phyloP scores from a whole-genome alignment of 1,140 invertebrate genomes.

The Penaeus vannamei region DNA sequence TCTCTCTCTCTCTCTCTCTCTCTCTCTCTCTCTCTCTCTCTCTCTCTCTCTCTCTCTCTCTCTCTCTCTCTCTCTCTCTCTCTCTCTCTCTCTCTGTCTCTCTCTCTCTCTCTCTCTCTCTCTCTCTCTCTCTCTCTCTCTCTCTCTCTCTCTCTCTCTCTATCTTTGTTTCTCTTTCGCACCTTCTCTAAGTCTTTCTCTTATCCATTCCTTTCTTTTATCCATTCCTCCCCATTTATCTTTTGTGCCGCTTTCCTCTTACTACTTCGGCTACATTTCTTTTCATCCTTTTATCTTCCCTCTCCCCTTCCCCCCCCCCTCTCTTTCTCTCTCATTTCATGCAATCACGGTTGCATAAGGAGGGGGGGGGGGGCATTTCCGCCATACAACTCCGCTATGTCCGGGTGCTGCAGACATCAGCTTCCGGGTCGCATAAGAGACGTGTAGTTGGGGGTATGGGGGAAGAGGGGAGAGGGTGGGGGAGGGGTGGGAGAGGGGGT shows the following conservation, averaged over 20 bases:
- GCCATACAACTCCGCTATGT: too few relatives aligned
- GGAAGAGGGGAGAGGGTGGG: too few relatives aligned
- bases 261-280: not conserved
- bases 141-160: too few relatives aligned
- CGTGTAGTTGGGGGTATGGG: too few relatives aligned
- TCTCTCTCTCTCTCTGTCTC: not conserved
- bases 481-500: too few relatives aligned
- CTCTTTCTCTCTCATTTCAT: not conserved
- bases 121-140: conserved; percentile 32
- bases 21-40: not conserved
- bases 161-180: conserved; percentile 3
- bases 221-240: conserved; percentile 4
- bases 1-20: not conserved
- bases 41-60: not conserved
- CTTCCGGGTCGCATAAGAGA: too few relatives aligned
- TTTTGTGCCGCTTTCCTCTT: too few relatives aligned
- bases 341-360: not conserved
- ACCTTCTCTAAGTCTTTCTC: not conserved
- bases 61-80: conserved; percentile 12
- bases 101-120: conserved; percentile 48
- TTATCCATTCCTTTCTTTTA: not conserved
- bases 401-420: too few relatives aligned
- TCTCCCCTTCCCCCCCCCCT: not conserved
- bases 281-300: not conserved
- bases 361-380: too few relatives aligned